phyloP scores from a whole-genome alignment of 2,888 invertebrate species.

The Campopleginae sp. region DNA sequence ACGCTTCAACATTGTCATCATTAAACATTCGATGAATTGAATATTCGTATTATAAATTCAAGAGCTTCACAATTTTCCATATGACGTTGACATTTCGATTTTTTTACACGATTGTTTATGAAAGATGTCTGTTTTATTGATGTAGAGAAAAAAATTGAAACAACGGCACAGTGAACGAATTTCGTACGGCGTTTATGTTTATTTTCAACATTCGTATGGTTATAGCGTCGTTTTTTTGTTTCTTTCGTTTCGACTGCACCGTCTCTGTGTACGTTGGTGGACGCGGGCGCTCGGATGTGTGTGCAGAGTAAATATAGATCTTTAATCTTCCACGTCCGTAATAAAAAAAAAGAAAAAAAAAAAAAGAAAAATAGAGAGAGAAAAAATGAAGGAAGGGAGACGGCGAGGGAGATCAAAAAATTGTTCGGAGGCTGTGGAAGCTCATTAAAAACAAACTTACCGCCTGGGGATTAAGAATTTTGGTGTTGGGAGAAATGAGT shows the following conservation, averaged over 20 bases:
- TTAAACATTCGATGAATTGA: background rate
- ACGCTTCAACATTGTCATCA: no score
- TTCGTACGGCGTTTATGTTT: conserved; percentile 4
- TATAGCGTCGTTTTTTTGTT: background rate
- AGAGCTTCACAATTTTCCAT: background rate
- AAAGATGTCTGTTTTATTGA: background rate
- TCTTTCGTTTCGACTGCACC: background rate
- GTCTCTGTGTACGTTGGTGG: background rate
- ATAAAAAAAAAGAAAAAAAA: background rate
- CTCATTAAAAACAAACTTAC: conserved; percentile 40
- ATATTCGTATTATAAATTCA: background rate
- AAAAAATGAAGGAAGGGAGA: background rate
- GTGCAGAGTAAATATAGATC: conserved; percentile 3
- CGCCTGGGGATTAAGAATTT: conserved; percentile 37
- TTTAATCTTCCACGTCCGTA: conserved; percentile 10
- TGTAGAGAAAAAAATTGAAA: conserved; percentile 5
- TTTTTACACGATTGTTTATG: background rate
- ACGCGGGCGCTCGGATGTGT: background rate
- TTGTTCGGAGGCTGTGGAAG: background rate
- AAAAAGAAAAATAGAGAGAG: background rate
- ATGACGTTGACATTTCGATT: background rate
- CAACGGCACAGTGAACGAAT: background rate
- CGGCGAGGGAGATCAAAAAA: conserved; percentile 15
- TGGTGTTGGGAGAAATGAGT: conserved; percentile 22
- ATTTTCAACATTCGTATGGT: background rate